Evolutionary conservation across 2,113 vertebrate species (phyloP), one percentile per base, ranked within the genome.

Genomic region (Plecotus auritus): DNA sequence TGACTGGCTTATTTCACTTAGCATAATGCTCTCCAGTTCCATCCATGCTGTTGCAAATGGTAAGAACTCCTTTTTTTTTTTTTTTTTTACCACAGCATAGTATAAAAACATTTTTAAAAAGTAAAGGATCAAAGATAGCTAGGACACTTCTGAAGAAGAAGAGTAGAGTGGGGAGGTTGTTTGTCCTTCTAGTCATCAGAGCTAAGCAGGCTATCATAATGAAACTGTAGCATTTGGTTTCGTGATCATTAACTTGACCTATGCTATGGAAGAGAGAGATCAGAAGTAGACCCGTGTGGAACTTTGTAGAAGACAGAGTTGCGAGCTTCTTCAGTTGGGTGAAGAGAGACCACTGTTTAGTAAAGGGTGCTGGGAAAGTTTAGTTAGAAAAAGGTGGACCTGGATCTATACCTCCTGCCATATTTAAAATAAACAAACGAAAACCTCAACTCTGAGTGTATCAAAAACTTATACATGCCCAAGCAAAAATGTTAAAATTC

Each of bases 281-380:
- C 49, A 26, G 74, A 35, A 30, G 28, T 22, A 13, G 42, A 42
- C 7, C 28, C 0, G 0, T 0, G 0, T 3, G 8, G 32, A 9
- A 80, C 67, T 61, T 11, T 17, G 73, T 17, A 0, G 16, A 9
- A 30, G n/a, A 59, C 2, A 8, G 42, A 61, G 32, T 26, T 7
- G 18, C 4, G 0, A 1, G 12, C 54, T n/a, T 47, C 18, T 3
- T 37, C 59, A 22, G 7, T 3, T 45, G 14, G 23, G n/a, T 13
- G 7, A 10, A 42, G 72, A 59, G 26, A 51, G 73, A 51, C 12
- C 26, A 4, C 40, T 23, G 2, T 37, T 11, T 0, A 45, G n/a
- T 4, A n/a, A 26, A n/a, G 17, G 42, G 72, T 69, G 49, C 45
- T 54, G 30, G 32, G 47, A 22, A 42, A 66, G 42, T 59, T 35